Evolutionary conservation across 1,140 invertebrate species (phyloP), one percentile per base, ranked within the genome.

Genomic region (Microplitis mediator): DNA sequence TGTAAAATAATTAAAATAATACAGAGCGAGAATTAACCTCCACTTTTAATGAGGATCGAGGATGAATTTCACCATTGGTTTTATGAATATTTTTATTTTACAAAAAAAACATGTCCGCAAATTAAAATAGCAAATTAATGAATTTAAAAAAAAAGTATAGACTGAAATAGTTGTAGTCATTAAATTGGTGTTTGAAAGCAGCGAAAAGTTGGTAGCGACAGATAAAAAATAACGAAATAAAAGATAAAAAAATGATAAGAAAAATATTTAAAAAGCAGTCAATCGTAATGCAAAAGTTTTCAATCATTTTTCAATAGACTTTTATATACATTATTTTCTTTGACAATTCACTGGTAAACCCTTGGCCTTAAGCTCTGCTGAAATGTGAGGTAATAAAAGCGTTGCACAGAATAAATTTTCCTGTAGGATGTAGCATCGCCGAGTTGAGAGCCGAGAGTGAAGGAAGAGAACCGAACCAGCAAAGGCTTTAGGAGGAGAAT

Each of bases 361-460:
- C 45, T 54, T 51, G 23, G 39, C 50, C 51, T 67, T 31, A 39
- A 32, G 65, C 39, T 67, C 50, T 54, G 51, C 52, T 58, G 14
- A 54, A 45, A 39, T 23, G 34, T 39, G 35, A 56, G 34, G 36
- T 68, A 68, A 68, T 58, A 68, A 58, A 68, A 68, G 54, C 23
- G 14, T 54, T 54, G 23, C 50, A 34, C 58, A 16, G 54, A 68
- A 68, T 68, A 68, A 68, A 68, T 68, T 68, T 14, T 35, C 50
- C 51, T 67, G 65, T 4, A 32, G 9, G 65, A 50, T 16, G 34
- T 62, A 56, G n/a, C 11, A 14, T 36, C 58, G 34, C 16, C 11
- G 39, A 45, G 39, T 45, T 45, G 39, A 45, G 8, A 45, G 39
- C 39, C 8, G 39, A 45, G 4, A 45, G 39, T 45, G 8, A 45